Evolutionary conservation across 2,797 vertebrate species (phyloP), one percentile per base, ranked within the genome.

Genomic region (Eptatretus atami): DNA sequence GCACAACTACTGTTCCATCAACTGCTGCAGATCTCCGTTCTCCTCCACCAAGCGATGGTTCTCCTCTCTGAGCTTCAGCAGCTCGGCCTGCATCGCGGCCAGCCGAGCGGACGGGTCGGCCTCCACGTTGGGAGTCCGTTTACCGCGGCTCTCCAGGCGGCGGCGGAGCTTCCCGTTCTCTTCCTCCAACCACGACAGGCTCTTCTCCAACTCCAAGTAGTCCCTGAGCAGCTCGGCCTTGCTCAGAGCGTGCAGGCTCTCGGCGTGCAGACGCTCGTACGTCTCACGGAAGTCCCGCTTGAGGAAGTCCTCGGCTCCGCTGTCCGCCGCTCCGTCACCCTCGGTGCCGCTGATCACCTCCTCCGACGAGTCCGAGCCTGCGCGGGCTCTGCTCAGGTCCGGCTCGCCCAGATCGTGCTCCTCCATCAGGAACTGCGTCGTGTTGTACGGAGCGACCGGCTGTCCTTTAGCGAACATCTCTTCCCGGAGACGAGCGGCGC

Each of bases 391-490:
- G 31, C 31, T 44, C 64, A 95, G 78, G 68, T 96, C 86, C 1
- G 90, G 88, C 71, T 96, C 90, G 73, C 90, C 83, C 19, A 85
- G 82, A 73, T 94, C 85, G 68, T 96, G 88, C 67, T 95, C 88
- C 65, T 96, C 90, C 90, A 96, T 96, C 53, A 96, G 76, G 71
- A 95, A 96, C 77, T 95, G 90, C 6, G 90, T 95, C 71, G 90
- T 96, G 74, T 96, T 96, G 63, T 96, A 96, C 0, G 88, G 90
- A 1, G 88, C 88, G 52, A 94, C 88, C 0, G 90, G 86, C 67
- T 92, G 82, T 68, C 90, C 90, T 67, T 95, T 94, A 66, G 88
- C 86, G 70, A 95, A 93, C 90, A 96, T 95, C 76, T 96, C 86
- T 2, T 84, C 90, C 19, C 90, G 76, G 65, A 90, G 67, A 64